Base-by-base conservation (phyloP, 2,888 invertebrate genomes). In the Nematopogon swammerdamellus region DNA sequence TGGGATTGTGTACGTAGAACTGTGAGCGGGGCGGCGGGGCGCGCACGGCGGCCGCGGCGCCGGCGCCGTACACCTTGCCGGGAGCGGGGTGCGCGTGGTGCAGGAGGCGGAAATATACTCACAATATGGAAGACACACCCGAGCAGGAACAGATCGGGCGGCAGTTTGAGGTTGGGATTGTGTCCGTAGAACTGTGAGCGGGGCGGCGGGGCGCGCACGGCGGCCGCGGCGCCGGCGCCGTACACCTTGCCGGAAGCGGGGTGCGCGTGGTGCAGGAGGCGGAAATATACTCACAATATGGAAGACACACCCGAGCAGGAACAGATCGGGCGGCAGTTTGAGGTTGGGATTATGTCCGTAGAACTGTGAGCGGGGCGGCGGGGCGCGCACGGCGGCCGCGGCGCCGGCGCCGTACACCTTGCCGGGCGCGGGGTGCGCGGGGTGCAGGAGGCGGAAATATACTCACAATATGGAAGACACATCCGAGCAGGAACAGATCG, bases 331-430 rank as follows among this genome's bases (percentile, higher is more conserved):
- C 10, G 97, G 96, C 55, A 92, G 79, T 75, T 92, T 94, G 46
- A 95, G 79, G 67, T 91, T 91, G 11, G 94, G 94, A 73, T 96
- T 96, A 76, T 97, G 96, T 0, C 96, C 95, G 69, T 92, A 94
- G 71, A 92, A 95, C 60, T 92, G 91, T 14, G 88, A 86, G 14
- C 88, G 83, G 1, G 86, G 85, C 52, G 86, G 80, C 59, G 85
- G 66, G 51, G 86, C 74, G 1, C 75, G 63, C 44, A 71, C 70
- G 49, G 49, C 47, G 10, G 80, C 62, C 62, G 81, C n/a, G n/a
- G n/a, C n/a, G n/a, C n/a, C n/a, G n/a, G 81, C 60, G 67, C 79
- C 61, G 80, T 70, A 72, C 59, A 73, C 72, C 59, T 70, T 69
- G 61, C 57, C 64, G 52, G 45, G 45, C 63, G 60, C 67, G 72